Evolutionary conservation across 2,797 vertebrate species (phyloP).

Genomic region (Danionella dracula): DNA sequence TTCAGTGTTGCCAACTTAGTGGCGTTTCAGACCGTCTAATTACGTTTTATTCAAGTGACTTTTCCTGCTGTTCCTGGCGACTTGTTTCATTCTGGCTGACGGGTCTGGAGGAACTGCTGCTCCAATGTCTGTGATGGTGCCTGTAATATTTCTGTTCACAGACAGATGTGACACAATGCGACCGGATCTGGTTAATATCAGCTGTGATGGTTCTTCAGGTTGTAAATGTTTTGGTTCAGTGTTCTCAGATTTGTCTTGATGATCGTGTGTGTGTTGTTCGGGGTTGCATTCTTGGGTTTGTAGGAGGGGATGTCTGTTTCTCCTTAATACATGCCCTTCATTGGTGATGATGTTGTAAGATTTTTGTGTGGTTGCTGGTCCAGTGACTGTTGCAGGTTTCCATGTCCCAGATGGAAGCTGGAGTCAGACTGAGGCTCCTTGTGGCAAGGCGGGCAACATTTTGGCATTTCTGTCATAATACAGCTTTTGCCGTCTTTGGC

Average conservation of each 20-base stretch:
- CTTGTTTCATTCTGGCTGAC: too few species aligned
- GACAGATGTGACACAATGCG: background rate
- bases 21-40: too few species aligned
- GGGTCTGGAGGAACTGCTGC: too few species aligned
- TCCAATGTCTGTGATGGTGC: too few species aligned
- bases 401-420: background rate
- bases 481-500: too few species aligned
- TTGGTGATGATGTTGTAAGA: background rate
- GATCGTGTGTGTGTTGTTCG: background rate
- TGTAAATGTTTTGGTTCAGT: too few species aligned
- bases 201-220: background rate
- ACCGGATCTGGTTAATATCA: background rate
- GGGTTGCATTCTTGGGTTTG: background rate
- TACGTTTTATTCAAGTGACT: too few species aligned
- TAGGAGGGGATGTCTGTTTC: slow-evolving; percentile 1
- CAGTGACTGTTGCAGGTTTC: background rate
- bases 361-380: background rate
- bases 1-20: too few species aligned
- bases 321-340: background rate
- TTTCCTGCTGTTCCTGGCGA: too few species aligned
- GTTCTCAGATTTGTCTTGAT: background rate
- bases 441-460: background rate
- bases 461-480: slow-evolving; percentile 3
- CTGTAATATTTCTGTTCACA: too few species aligned
- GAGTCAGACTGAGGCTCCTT: background rate